Base-by-base conservation (phyloP, 2,888 invertebrate genomes). In the Mesoligia furuncula region DNA sequence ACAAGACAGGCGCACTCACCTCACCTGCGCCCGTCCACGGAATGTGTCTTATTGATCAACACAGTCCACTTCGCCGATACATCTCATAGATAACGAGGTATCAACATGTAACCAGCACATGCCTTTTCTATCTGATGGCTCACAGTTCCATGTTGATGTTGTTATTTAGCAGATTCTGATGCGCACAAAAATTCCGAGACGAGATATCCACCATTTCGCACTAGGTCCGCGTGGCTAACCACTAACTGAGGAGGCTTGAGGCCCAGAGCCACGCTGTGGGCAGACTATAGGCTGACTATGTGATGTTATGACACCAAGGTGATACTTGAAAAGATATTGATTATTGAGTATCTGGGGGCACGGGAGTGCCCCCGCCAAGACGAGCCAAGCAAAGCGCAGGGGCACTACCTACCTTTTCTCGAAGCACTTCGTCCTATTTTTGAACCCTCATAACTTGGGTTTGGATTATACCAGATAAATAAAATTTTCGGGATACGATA, bases 11-110 rank as follows among this genome's bases (percentile, higher is more conserved):
- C 45, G 85, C 69, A 20, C 31, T 24, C 7, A 36, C 54, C 39
- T 45, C 24, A 8, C 15, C 31, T 66, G 70, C 36, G 36, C 27
- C 36, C 65, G 27, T 17, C 17, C 31, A 27, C 5, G 61, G 69
- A 65, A 67, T 70, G 81, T 36, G 51, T 42, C 31, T 27, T 42
- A 62, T 84, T 79, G 66, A 70, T 81, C 70, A 80, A 57, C 57
- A 27, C 57, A 13, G 54, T 31, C 31, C 36, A 11, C 57, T 66
- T 66, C 62, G 51, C 31, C 61, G 69, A 84, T 80, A 27, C 48
- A 61, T 69, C 68, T 66, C 31, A 17, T 42, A 27, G 66, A 74
- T 85, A 85, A 45, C 39, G 4, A 69, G 31, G 42, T 31, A 48
- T 70, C 48, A 48, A 64, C 51, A 45, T 64, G 20, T 36, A 13